phyloP scores from a whole-genome alignment of 2,888 invertebrate species.

The Agrochola lota region DNA sequence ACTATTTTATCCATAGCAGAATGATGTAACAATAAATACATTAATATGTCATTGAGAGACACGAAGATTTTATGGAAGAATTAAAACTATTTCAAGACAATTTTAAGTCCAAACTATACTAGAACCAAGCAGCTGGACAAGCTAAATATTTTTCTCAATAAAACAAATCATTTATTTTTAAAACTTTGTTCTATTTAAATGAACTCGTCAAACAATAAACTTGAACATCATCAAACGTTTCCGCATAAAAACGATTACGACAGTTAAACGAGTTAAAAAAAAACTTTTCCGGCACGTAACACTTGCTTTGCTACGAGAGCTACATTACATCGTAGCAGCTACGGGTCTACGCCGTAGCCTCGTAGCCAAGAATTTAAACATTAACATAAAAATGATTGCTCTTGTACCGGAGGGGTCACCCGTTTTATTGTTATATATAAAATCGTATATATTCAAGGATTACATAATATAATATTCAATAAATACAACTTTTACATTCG shows the following conservation, averaged over 20 bases:
- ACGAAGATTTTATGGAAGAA: no score
- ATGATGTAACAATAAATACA: background rate
- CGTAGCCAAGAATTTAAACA: slow-evolving; percentile 35
- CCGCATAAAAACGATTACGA: slow-evolving; percentile 39
- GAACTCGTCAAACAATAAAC: slow-evolving; percentile 10
- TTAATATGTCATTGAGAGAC: background rate
- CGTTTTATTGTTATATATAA: slow-evolving; percentile 31
- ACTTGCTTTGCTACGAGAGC: slow-evolving; percentile 52
- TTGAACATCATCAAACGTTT: slow-evolving; percentile 24
- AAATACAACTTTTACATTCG: slow-evolving; percentile 43
- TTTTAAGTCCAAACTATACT: background rate
- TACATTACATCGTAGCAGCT: slow-evolving; percentile 49
- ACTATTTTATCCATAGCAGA: background rate
- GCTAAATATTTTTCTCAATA: background rate
- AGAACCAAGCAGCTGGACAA: background rate
- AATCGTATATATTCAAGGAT: slow-evolving; percentile 32
- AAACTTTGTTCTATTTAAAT: slow-evolving; percentile 11
- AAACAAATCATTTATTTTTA: slow-evolving; percentile 1
- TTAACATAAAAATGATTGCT: slow-evolving; percentile 27
- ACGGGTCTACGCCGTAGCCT: slow-evolving; percentile 43
- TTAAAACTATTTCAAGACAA: background rate
- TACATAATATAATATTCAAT: slow-evolving; percentile 32
- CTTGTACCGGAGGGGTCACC: slow-evolving; percentile 29
- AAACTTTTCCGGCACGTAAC: slow-evolving; percentile 46
- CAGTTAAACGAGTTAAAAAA: slow-evolving; percentile 29